phyloP scores from a whole-genome alignment of 2,113 vertebrate genomes.

The Emberiza fucata region DNA sequence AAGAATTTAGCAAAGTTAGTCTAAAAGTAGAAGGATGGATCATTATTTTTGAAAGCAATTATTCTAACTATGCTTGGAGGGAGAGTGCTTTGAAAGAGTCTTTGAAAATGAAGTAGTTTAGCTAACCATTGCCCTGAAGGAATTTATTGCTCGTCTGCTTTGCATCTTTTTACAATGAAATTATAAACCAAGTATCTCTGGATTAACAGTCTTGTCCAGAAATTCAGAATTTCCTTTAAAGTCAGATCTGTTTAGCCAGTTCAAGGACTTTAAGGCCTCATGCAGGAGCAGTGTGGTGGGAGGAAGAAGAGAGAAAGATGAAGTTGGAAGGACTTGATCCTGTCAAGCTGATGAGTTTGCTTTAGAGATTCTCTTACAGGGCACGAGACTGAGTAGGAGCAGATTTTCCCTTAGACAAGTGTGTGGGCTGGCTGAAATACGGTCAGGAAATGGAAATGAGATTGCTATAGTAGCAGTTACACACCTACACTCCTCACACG shows the following conservation, averaged over 20 bases:
- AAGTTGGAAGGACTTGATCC: not conserved
- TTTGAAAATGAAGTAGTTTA: not conserved
- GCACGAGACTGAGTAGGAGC: not conserved
- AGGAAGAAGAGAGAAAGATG: not conserved
- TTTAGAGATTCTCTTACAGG: not conserved
- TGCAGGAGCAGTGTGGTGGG: not conserved
- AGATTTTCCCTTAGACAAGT: constrained; percentile 14
- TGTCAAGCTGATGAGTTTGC: not conserved
- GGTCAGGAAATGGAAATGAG: constrained; percentile 47
- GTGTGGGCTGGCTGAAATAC: constrained; percentile 20
- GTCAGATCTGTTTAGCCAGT: not conserved
- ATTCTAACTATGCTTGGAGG: not conserved
- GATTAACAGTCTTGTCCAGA: not conserved
- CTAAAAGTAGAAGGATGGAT: constrained; percentile 14
- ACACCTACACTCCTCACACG: constrained; percentile 33
- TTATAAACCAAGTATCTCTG: not conserved
- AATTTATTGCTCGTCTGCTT: not conserved
- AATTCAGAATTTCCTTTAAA: not conserved
- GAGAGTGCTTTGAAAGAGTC: not conserved
- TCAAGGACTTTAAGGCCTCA: not conserved
- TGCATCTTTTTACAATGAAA: not conserved
- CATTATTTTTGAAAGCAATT: not conserved
- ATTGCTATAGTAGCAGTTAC: constrained; percentile 40
- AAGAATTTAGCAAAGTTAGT: not conserved
- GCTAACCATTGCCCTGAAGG: not conserved